Evolutionary conservation across 2,113 vertebrate species (phyloP).

Genomic region (Rhinogobius similis): DNA sequence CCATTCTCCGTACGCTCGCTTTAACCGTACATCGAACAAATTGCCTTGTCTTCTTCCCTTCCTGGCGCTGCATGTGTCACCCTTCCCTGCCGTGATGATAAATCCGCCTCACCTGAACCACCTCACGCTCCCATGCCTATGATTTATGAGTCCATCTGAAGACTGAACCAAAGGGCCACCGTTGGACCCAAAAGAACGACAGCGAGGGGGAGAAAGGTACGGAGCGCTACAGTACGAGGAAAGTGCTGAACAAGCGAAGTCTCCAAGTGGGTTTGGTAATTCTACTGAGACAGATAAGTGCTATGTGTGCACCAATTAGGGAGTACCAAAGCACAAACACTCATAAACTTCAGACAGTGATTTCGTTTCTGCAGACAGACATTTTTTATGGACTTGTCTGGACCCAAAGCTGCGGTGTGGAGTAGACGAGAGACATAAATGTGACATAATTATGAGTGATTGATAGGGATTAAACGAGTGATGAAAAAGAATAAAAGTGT

Average conservation of each 20-base stretch:
- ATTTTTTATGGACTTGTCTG: conserved; percentile 33
- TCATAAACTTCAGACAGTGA: conserved; percentile 13
- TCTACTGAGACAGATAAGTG: conserved; percentile 44
- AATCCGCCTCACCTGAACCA: conserved; percentile 66
- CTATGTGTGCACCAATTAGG: conserved; percentile 39
- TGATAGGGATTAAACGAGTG: conserved; percentile 12
- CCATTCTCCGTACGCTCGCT: conserved; percentile 3
- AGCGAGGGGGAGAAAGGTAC: conserved; percentile 5
- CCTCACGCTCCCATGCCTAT: conserved; percentile 37
- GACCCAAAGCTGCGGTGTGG: conserved; percentile 24
- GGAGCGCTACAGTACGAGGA: conserved; percentile 5
- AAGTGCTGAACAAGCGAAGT: conserved; percentile 50
- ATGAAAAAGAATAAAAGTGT: not conserved
- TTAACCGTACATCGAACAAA: conserved; percentile 35
- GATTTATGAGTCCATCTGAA: conserved; percentile 64
- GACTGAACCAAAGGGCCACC: conserved; percentile 56
- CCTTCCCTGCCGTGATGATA: conserved; percentile 46
- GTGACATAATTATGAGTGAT: conserved; percentile 18
- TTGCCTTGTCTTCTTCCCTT: conserved; percentile 10
- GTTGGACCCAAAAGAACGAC: conserved; percentile 26
- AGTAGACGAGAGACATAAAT: conserved; percentile 19
- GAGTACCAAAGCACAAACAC: conserved; percentile 15
- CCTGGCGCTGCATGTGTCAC: conserved; percentile 27
- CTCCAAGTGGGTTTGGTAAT: conserved; percentile 48
- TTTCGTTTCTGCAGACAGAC: conserved; percentile 33